Evolutionary conservation across 2,113 vertebrate species (phyloP), one percentile per base, ranked within the genome.

Genomic region (Protomyctophum bolini): DNA sequence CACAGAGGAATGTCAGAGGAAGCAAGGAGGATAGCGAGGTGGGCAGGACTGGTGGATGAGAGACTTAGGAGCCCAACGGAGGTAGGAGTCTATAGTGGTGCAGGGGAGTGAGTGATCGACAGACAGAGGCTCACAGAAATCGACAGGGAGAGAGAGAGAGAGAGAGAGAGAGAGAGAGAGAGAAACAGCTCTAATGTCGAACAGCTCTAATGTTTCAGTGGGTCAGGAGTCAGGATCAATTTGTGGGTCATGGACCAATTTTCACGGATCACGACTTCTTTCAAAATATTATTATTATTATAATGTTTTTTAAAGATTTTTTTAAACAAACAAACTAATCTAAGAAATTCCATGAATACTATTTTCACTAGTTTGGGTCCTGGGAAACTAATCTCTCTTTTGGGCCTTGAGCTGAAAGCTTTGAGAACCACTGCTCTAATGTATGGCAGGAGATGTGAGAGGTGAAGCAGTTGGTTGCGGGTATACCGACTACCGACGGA

Each of bases 391-490:
- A 21, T 21, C 21, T 21, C 21, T 21, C 21, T 21, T 21, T 21
- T 21, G 21, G 21, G 21, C 21, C 21, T 21, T 21, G 21, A 21
- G 21, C 21, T 21, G 21, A 21, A 21, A 21, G 21, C 1, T 21
- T 21, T 21, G 21, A 21, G 21, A 21, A 21, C 21, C 21, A 58
- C 5, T 15, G 58, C 7, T 58, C 63, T 85, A 83, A 85, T 86
- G 78, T 84, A 90, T 8, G 79, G 57, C 75, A 51, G 33, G 73
- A 56, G 57, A 77, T 87, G 80, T 84, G 81, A 87, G 76, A 90
- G 82, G 83, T 84, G 87, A 82, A 83, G 75, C 60, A 65, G 61
- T 63, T 14, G 78, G 63, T 50, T 66, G 48, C 33, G 80, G 73
- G 58, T 70, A 79, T 61, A 68, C 1, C 33, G 78, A 63, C 69